Evolutionary conservation across 2,797 vertebrate species (phyloP).

Genomic region (Paguma larvata): DNA sequence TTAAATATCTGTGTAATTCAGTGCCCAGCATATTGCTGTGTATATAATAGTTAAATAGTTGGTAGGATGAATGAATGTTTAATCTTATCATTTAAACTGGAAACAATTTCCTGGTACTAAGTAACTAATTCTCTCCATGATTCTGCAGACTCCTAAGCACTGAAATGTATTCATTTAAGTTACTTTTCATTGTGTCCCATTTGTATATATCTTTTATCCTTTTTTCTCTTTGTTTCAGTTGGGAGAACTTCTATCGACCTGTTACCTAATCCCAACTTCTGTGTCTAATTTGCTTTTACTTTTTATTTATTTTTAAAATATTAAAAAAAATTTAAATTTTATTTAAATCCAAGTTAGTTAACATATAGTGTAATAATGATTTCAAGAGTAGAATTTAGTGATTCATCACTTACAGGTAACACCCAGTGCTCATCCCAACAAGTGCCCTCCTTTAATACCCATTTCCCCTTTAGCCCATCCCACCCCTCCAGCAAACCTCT

Average conservation of each 20-base stretch:
- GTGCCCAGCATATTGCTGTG: neutral
- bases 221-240: neutral
- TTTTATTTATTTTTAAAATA: too few species aligned
- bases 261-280: neutral
- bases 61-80: neutral
- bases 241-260: neutral
- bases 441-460: too few species aligned
- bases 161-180: constrained; percentile 51
- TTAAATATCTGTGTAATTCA: constrained; percentile 25
- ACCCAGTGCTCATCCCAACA: too few species aligned
- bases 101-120: neutral
- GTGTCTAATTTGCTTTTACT: neutral
- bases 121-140: neutral
- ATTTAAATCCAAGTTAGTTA: too few species aligned
- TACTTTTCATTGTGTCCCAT: constrained; percentile 40
- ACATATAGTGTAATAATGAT: too few species aligned
- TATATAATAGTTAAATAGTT: neutral
- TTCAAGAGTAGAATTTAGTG: too few species aligned
- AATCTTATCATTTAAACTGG: constrained; percentile 10
- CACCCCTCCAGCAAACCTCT: too few species aligned
- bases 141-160: neutral
- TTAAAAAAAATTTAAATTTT: too few species aligned
- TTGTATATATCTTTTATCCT: neutral
- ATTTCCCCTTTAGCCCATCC: too few species aligned
- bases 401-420: too few species aligned